Evolutionary conservation across 2,113 vertebrate genomes (phyloP).

Genomic region (Leptobrachium leishanense): DNA sequence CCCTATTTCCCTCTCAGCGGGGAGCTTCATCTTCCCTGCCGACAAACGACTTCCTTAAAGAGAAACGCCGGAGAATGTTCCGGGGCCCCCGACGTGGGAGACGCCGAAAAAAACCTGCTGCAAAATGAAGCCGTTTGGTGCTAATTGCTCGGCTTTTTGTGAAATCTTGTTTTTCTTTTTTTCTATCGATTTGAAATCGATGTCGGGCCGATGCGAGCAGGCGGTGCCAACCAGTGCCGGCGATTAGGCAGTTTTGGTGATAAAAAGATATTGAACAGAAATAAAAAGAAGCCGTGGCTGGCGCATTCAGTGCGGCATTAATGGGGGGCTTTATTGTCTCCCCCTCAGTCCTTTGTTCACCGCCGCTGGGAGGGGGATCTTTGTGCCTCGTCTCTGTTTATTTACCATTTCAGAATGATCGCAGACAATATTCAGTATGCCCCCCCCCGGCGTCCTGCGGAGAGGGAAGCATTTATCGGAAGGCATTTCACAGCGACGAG

Average conservation of each 20-base stretch:
- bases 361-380: neutral
- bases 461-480: conserved; percentile 6
- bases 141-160: conserved; percentile 75
- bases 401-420: conserved; percentile 23
- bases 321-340: conserved; percentile 60
- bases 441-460: conserved; percentile 2
- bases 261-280: conserved; percentile 62
- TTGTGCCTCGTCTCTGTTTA: conserved; percentile 15
- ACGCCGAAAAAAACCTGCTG: conserved; percentile 58
- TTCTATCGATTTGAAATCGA: conserved; percentile 59
- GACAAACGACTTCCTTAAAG: conserved; percentile 61
- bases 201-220: conserved; percentile 57
- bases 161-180: conserved; percentile 44
- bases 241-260: conserved; percentile 68
- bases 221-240: conserved; percentile 63
- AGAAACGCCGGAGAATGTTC: conserved; percentile 53
- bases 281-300: conserved; percentile 51
- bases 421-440: conserved; percentile 8
- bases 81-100: conserved; percentile 48
- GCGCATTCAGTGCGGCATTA: conserved; percentile 62
- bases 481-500: neutral
- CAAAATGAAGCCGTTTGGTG: conserved; percentile 65
- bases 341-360: conserved; percentile 14
- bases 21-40: conserved; percentile 66
- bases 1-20: conserved; percentile 59